These are phyloP conservation scores for Tetraneura akinire DNA, from an alignment of 1,140 invertebrate species.

Conservation along the genomic window DNA sequence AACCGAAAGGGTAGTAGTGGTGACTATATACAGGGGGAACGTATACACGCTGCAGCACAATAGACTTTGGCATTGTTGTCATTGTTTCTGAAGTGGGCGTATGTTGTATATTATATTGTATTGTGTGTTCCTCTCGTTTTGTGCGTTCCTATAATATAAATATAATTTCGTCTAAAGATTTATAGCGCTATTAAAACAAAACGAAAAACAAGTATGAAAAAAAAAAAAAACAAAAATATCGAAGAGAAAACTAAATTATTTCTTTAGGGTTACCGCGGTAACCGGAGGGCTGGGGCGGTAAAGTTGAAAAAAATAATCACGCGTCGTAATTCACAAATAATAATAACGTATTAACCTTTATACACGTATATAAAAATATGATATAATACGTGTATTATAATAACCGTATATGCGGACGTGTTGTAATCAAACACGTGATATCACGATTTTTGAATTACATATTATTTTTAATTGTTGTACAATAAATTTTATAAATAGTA, in stretches of 20 bases:
- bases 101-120: slow-evolving; percentile 46
- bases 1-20: slow-evolving; percentile 31
- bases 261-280: background rate
- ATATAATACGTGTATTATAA: too few species aligned
- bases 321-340: slow-evolving; percentile 42
- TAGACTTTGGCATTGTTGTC: slow-evolving; percentile 49
- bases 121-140: slow-evolving; percentile 43
- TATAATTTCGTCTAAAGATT: slow-evolving; percentile 43
- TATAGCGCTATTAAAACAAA: slow-evolving; percentile 50
- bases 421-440: background rate
- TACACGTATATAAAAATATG: too few species aligned
- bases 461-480: slow-evolving; percentile 38
- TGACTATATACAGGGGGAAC: background rate
- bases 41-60: background rate
- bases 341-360: too few species aligned
- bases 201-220: background rate
- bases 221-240: background rate
- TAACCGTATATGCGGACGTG: background rate
- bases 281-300: background rate
- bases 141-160: slow-evolving; percentile 10
- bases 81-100: slow-evolving; percentile 51
- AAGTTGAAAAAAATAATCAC: slow-evolving; percentile 22
- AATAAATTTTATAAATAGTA: background rate
- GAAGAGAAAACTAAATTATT: slow-evolving; percentile 41
- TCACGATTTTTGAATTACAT: slow-evolving; percentile 13